Conservation (phyloP, 2,888 invertebrate genomes). For the Eupithecia insigniata region DNA sequence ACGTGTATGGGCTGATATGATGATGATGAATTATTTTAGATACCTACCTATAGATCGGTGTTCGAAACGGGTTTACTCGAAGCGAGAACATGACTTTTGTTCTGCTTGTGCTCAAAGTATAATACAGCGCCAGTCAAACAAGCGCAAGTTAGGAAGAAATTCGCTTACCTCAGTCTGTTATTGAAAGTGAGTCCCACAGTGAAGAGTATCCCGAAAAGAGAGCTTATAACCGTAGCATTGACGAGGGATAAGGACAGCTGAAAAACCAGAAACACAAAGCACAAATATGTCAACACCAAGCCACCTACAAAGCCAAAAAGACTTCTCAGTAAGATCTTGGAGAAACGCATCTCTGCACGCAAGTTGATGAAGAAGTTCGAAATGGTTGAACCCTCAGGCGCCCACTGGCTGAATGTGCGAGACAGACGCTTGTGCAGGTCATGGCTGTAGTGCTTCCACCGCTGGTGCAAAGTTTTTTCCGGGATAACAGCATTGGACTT, state of each 20-base stretch:
- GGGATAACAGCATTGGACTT: constrained; percentile 69
- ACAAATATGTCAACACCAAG: constrained; percentile 85
- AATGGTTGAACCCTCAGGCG: constrained; percentile 68
- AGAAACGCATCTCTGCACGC: constrained; percentile 77
- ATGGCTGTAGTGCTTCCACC: constrained; percentile 75
- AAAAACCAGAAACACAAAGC: constrained; percentile 87
- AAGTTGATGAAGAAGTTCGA: constrained; percentile 64
- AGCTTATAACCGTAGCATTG: constrained; percentile 85
- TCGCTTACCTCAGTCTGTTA: constrained; percentile 67
- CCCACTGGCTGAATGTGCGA: constrained; percentile 64
- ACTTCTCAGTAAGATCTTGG: constrained; percentile 86
- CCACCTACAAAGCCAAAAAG: constrained; percentile 87
- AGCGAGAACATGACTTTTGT: not conserved
- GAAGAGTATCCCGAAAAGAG: constrained; percentile 85
- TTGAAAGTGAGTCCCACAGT: constrained; percentile 88
- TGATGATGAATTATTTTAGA: too few relatives aligned
- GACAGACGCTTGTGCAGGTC: constrained; percentile 68
- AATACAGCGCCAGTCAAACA: not conserved
- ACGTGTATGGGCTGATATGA: too few relatives aligned
- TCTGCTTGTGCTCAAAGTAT: not conserved
- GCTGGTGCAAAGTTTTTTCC: constrained; percentile 73
- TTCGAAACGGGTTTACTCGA: too few relatives aligned
- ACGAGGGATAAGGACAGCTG: constrained; percentile 86
- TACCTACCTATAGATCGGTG: too few relatives aligned
- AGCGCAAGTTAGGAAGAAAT: not conserved